Evolutionary conservation across 2,797 vertebrate genomes (phyloP), one percentile per base, ranked within the genome.

Genomic region (Enteromius paludinosus): DNA sequence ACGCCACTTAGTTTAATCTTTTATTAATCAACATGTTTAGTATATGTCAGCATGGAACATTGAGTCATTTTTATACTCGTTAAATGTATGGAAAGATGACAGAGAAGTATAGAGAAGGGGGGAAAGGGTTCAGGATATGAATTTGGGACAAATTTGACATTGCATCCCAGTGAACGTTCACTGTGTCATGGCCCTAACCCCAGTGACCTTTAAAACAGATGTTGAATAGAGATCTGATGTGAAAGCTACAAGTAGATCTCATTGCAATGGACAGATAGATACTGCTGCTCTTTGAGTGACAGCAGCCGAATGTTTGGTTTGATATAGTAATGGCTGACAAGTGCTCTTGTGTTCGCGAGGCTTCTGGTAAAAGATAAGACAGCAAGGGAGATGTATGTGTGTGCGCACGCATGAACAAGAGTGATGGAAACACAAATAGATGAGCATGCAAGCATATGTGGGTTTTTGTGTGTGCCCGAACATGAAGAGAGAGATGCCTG

Each of bases 401-500:
- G 8, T 54, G 15, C 12, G 20, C 20, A 45, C 3, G 14, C 15
- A 52, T 0, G 28, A 56, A 41, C 43, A 23, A 35, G 43, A 14
- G 28, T 28, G 28, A 43, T 72, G 41, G 23, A 49, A 47, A 64
- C n/a, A 47, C 35, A n/a, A 62, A 64, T 49, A 52, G 41, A 66
- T 72, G 82, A 74, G 68, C 28, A 69, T 47, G 52, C 20, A 49
- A 23, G 52, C 4, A 59, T 69, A 62, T 61, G 62, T 64, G 17
- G 5, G 69, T 33, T 38, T 86, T 69, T 52, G 79, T 83, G 82
- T 81, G 82, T 84, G 78, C 52, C 41, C 45, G 49, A 79, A 52
- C 54, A 54, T 77, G 90, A 88, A 71, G 56, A 81, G 69, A 82
- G 81, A 54, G 71, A 45, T 28, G 65, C 87, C 88, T 17, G 68